These are phyloP conservation scores for Gisinianus flammeolus DNA, from an alignment of 2,888 invertebrate genomes.

Conservation along the genomic window DNA sequence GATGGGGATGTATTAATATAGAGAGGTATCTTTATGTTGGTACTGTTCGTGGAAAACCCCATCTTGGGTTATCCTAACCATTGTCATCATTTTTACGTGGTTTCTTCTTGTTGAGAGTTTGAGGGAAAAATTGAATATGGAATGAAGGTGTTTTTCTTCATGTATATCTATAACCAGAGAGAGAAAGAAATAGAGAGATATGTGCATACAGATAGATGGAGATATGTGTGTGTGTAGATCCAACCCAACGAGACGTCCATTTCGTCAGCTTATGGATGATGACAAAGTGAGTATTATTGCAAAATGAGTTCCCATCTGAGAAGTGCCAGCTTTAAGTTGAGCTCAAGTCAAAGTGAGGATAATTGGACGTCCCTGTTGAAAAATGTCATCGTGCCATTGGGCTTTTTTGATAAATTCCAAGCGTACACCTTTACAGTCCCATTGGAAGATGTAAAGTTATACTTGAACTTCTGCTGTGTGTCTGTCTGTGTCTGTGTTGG, in stretches of 20 bases:
- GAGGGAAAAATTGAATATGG: too few relatives aligned
- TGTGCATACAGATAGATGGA: neutral
- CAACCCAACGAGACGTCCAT: constrained; percentile 8
- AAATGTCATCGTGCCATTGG: constrained; percentile 24
- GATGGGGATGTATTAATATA: too few relatives aligned
- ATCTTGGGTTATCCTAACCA: too few relatives aligned
- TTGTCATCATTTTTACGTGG: too few relatives aligned
- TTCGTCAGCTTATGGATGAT: constrained; percentile 32
- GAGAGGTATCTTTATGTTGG: too few relatives aligned
- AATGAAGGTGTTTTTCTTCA: too few relatives aligned
- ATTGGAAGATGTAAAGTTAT: too few relatives aligned
- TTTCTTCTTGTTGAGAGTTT: too few relatives aligned
- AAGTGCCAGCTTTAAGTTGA: constrained; percentile 29
- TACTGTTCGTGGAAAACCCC: too few relatives aligned
- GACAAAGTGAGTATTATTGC: constrained; percentile 39
- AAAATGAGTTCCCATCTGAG: constrained; percentile 35
- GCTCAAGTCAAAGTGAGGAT: constrained; percentile 36
- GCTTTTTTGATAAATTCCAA: constrained; percentile 23
- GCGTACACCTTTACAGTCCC: too few relatives aligned
- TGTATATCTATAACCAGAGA: neutral
- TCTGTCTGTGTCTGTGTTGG: too few relatives aligned
- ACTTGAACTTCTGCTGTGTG: too few relatives aligned
- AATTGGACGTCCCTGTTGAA: constrained; percentile 28
- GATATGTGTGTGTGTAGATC: constrained; percentile 19
- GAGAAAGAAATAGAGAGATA: neutral